Evolutionary conservation across 2,888 invertebrate species (phyloP).

Genomic region (Endomychus coccineus): DNA sequence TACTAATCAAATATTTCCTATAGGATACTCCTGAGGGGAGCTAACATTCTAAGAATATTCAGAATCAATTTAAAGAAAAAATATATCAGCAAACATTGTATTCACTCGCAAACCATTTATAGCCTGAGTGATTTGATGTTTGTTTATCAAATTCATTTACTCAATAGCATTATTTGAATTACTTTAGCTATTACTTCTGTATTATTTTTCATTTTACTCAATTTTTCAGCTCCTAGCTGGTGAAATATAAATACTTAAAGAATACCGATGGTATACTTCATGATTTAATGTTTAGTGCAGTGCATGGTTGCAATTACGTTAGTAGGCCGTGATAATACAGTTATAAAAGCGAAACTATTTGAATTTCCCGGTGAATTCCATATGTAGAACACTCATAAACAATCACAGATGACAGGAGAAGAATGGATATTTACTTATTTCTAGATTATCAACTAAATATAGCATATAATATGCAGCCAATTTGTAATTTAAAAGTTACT

Average conservation of each 20-base stretch:
- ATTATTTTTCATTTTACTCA: background rate
- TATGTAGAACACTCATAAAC: constrained; percentile 37
- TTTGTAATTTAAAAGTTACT: background rate
- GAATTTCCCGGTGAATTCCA: constrained; percentile 33
- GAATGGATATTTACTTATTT: constrained; percentile 16
- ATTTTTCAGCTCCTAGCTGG: background rate
- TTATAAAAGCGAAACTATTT: constrained; percentile 17
- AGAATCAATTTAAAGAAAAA: too few species aligned
- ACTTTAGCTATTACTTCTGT: too few species aligned
- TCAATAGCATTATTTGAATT: too few species aligned
- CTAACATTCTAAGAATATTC: too few species aligned
- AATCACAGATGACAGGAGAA: constrained; percentile 36
- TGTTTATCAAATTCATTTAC: too few species aligned
- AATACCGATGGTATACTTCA: too few species aligned
- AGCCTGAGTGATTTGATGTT: too few species aligned
- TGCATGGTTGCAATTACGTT: background rate
- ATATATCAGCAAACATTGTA: too few species aligned
- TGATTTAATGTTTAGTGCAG: too few species aligned
- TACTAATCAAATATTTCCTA: too few species aligned
- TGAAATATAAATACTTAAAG: background rate
- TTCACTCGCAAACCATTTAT: too few species aligned
- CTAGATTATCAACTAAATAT: constrained; percentile 7
- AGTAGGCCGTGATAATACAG: background rate
- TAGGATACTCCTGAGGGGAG: too few species aligned
- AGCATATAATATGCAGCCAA: background rate